A percentile compares a stretch with the other conserved stretches of the same genome.
phyloP scores from a whole-genome alignment of 2,113 vertebrate species.

The Ceyx melanurus region DNA sequence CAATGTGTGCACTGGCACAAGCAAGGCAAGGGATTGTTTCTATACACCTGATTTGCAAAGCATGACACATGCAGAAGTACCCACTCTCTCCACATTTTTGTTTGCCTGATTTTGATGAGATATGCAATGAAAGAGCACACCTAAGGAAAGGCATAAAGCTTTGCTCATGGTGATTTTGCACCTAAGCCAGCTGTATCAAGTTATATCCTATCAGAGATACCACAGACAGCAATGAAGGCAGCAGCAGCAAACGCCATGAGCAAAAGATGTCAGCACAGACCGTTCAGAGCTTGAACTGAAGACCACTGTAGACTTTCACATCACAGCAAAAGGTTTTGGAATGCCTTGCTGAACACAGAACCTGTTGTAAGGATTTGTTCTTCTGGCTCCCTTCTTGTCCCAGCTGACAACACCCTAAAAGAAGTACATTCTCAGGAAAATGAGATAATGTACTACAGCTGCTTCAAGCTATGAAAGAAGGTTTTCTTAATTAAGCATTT shows the following conservation, averaged over 20 bases:
- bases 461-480: background rate
- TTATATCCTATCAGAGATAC: constrained; percentile 8
- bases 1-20: background rate
- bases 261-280: constrained; percentile 31
- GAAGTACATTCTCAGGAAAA: background rate
- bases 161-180: constrained; percentile 3
- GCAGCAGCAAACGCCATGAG: constrained; percentile 13
- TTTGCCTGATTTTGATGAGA: constrained; percentile 48
- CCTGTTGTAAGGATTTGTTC: background rate
- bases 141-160: constrained; percentile 30
- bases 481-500: background rate
- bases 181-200: constrained; percentile 40
- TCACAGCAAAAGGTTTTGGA: background rate
- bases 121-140: background rate
- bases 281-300: background rate
- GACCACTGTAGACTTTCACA: background rate
- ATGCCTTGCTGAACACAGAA: background rate
- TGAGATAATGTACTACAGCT: background rate
- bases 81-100: constrained; percentile 26
- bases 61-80: background rate
- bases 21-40: background rate
- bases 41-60: background rate
- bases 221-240: background rate
- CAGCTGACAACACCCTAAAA: background rate
- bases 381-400: background rate